These are phyloP conservation scores for Heliconius cydno DNA, from an alignment of 2,888 invertebrate genomes.

Conservation along the genomic window DNA sequence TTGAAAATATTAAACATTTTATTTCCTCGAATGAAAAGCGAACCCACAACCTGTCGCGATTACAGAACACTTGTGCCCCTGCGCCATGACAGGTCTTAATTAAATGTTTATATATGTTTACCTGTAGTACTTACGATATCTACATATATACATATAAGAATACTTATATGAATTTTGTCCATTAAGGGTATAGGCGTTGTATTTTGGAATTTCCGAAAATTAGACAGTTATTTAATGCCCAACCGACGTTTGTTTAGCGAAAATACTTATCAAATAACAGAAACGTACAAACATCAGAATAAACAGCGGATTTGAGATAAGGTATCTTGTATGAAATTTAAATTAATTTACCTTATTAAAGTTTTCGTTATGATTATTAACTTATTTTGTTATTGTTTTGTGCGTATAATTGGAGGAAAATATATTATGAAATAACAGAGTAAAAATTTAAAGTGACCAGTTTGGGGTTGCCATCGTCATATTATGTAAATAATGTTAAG, in stretches of 20 bases:
- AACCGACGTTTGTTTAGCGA: not conserved
- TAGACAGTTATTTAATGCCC: not conserved
- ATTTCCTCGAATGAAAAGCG: too few species aligned
- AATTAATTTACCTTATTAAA: not conserved
- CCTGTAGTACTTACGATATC: too few species aligned
- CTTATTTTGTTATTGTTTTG: not conserved
- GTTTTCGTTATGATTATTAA: not conserved
- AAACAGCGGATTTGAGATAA: not conserved
- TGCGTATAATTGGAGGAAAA: not conserved
- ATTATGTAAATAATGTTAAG: not conserved
- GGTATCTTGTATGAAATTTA: not conserved
- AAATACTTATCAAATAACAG: not conserved
- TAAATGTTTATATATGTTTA: too few species aligned
- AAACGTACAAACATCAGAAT: not conserved
- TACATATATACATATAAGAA: too few species aligned
- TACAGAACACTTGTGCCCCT: too few species aligned
- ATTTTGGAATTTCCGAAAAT: not conserved
- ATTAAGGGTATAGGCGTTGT: too few species aligned
- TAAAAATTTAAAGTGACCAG: not conserved
- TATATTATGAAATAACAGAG: not conserved
- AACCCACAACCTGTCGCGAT: too few species aligned
- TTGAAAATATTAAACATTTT: too few species aligned
- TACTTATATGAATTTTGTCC: too few species aligned
- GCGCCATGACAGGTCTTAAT: too few species aligned
- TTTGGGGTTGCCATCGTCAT: not conserved